These are phyloP conservation scores for Nephotettix cincticeps DNA, from an alignment of 1,140 invertebrate genomes.

Conservation along the genomic window DNA sequence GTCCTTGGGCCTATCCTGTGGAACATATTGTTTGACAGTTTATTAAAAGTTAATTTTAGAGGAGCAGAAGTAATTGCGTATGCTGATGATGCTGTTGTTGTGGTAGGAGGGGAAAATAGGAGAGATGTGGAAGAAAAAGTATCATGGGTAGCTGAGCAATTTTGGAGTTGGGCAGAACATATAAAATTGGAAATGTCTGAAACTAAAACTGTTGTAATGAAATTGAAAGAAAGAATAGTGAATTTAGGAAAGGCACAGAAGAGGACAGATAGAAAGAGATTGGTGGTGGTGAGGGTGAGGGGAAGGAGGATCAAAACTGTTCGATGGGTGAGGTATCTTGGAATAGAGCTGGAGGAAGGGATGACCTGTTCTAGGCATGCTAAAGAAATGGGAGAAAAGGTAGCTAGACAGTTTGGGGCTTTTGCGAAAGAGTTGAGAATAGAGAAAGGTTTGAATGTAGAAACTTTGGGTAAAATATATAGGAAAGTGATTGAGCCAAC, in stretches of 20 bases:
- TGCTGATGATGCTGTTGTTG: too few relatives aligned
- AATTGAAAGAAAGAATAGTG: background rate
- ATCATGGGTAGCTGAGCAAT: background rate
- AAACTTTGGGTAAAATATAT: background rate
- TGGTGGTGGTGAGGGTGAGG: too few relatives aligned
- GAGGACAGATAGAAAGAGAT: background rate
- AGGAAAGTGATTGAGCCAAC: background rate
- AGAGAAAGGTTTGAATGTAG: background rate
- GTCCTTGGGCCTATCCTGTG: too few relatives aligned
- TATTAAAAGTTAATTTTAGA: too few relatives aligned
- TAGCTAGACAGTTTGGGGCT: too few relatives aligned
- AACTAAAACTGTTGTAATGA: background rate
- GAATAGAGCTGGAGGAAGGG: background rate
- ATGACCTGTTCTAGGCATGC: background rate
- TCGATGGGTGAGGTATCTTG: background rate
- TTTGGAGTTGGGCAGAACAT: background rate
- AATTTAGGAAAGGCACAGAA: background rate
- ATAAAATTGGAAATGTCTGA: background rate
- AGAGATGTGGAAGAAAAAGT: too few relatives aligned
- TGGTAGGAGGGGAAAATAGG: too few relatives aligned
- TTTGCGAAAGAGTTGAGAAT: background rate
- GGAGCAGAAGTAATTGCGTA: too few relatives aligned
- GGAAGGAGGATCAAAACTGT: background rate
- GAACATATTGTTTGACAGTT: too few relatives aligned
- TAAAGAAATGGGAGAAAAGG: background rate